phyloP scores from a whole-genome alignment of 1,140 invertebrate species.

The Drosophila jambulina region DNA sequence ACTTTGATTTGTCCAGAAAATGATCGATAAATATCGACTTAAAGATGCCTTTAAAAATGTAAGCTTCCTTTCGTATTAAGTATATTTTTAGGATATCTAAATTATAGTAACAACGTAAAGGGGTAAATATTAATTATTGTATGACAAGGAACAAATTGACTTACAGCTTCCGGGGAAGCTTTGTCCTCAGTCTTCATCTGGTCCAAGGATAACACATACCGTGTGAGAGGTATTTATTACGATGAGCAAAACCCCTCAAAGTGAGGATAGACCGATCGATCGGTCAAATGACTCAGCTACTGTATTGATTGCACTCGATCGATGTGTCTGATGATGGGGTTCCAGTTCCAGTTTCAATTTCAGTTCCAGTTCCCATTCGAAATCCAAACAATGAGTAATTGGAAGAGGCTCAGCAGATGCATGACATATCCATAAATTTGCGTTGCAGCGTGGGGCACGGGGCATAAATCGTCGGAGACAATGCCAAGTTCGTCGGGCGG shows the following conservation, averaged over 20 bases:
- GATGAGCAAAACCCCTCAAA: not conserved
- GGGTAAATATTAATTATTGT: no score
- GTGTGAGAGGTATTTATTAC: not conserved
- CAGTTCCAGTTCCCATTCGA: conserved; percentile 19
- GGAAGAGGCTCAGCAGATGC: conserved; percentile 6
- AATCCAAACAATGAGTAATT: conserved; percentile 30
- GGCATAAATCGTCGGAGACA: conserved; percentile 42
- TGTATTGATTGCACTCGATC: conserved; percentile 10
- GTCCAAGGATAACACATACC: not conserved
- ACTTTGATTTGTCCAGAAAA: no score
- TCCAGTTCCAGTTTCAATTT: conserved; percentile 4
- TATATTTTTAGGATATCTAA: no score
- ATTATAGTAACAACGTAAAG: no score
- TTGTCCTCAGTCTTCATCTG: no score
- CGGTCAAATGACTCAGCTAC: conserved; percentile 1
- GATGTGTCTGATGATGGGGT: conserved; percentile 11
- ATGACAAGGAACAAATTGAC: no score
- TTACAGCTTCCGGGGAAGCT: no score
- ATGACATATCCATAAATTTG: conserved; percentile 74
- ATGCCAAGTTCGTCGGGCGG: conserved; percentile 25
- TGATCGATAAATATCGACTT: no score
- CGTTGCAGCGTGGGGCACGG: not conserved
- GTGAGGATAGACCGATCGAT: not conserved
- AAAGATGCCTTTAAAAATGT: no score
- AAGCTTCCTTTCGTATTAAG: no score